Evolutionary conservation across 2,113 vertebrate genomes (phyloP), one percentile per base, ranked within the genome.

Genomic region (Oncorhynchus nerka): DNA sequence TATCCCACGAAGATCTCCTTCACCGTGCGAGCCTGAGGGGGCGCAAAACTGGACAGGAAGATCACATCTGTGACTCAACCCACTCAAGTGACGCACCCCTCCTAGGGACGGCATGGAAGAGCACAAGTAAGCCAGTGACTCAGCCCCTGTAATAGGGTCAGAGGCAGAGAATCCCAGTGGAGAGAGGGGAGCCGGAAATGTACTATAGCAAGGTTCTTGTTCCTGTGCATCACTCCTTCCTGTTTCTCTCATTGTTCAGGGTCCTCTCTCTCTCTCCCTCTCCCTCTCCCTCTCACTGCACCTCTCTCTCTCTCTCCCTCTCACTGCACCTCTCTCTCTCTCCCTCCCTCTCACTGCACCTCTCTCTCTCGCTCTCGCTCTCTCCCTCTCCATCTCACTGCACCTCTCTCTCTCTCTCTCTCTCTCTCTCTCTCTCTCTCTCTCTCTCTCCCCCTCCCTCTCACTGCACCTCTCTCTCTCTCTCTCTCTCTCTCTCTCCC

Each of bases 161-260:
- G 39, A 9, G 39, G 9, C 8, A 45, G 39, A 9, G 39, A 45
- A 85, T 87, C 78, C 81, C 74, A 84, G 75, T 84, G 32, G 32
- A 34, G 32, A 34, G 34, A 34, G 34, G 34, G 6, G 34, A 34
- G 6, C 34, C 75, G 85, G n/a, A 6, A n/a, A 16, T 16, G 49
- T 55, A 55, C 49, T 55, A 13, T 16, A 55, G 49, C 49, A 55
- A 16, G 3, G 49, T 55, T 55, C 12, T 16, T 4, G 13, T 34
- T 34, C 74, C 81, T 76, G 82, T 69, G 79, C 13, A 39, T 26
- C 67, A 68, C 22, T 64, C 22, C 24, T 9, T 12, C 20, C 24
- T 22, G 20, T 64, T 26, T 64, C 16, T 24, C 22, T 24, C 61
- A 8, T 3, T 22, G 16, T 24, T 16, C 61, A 22, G 3, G 8